Conservation (phyloP, 2,888 invertebrate species). For the Dryomyza anilis region DNA sequence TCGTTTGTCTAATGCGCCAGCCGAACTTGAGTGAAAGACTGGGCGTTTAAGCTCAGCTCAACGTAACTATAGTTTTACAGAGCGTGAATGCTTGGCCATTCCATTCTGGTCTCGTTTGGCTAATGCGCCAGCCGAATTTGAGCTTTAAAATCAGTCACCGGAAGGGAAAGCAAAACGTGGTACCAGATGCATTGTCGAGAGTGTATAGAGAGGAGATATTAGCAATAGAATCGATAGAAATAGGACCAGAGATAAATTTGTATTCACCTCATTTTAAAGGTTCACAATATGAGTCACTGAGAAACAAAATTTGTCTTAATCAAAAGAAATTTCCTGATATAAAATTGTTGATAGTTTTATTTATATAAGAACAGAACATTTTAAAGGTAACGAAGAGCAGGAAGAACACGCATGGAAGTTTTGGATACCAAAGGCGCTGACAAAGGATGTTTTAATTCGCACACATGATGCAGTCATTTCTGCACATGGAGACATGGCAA, state of each 20-base stretch:
- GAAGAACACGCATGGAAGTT: conserved; percentile 25
- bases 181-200: background rate
- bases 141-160: background rate
- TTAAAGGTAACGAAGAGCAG: background rate
- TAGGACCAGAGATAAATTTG: background rate
- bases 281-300: background rate
- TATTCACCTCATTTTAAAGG: background rate
- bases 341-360: conserved; percentile 18
- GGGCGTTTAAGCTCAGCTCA: conserved; percentile 1
- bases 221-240: no score
- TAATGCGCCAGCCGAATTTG: conserved; percentile 9
- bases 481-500: conserved; percentile 20
- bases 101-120: conserved; percentile 12
- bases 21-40: no score
- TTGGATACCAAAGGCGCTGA: conserved; percentile 19
- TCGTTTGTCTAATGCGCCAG: no score
- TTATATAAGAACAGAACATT: conserved; percentile 19
- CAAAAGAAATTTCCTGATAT: conserved; percentile 20
- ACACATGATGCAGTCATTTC: conserved; percentile 13
- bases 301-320: background rate
- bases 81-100: conserved; percentile 19
- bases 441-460: background rate
- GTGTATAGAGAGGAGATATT: background rate
- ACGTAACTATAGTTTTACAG: conserved; percentile 16
- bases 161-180: background rate